A percentile compares a stretch with the other conserved stretches of the same genome.
phyloP scores from a whole-genome alignment of 2,797 vertebrate species.

The Phrynocephalus guinanensis region DNA sequence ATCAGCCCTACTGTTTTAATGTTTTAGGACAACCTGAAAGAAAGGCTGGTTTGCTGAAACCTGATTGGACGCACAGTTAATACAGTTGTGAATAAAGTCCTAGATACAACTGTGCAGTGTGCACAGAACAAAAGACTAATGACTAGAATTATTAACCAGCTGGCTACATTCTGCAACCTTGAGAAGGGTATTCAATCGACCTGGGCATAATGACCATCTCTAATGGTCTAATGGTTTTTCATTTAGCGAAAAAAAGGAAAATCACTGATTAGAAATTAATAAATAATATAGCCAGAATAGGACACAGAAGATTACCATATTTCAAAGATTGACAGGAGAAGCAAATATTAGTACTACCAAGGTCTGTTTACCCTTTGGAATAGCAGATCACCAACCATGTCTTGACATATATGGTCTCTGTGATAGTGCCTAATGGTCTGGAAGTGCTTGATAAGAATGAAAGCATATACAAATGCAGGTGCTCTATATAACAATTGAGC shows the following conservation, averaged over 20 bases:
- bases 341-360: slow-evolving; percentile 21
- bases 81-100: not conserved
- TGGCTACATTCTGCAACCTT: slow-evolving; percentile 35
- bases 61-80: not conserved
- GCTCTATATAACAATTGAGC: not conserved
- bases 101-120: not conserved
- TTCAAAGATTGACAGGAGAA: not conserved
- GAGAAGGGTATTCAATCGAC: slow-evolving; percentile 12
- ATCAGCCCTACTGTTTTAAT: not conserved
- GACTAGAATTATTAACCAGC: slow-evolving; percentile 31
- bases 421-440: not conserved
- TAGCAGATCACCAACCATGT: too few species aligned
- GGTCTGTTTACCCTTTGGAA: not conserved
- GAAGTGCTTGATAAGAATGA: not conserved
- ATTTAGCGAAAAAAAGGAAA: slow-evolving; percentile 28
- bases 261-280: slow-evolving; percentile 9
- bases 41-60: not conserved
- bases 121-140: slow-evolving; percentile 15
- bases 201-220: slow-evolving; percentile 25
- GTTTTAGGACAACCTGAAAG: not conserved
- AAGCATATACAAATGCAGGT: not conserved
- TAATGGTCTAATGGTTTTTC: slow-evolving; percentile 27
- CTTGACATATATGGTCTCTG: not conserved
- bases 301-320: not conserved
- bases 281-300: not conserved